Base-by-base conservation (phyloP, 2,797 vertebrate species). In the Tachyglossus aculeatus region DNA sequence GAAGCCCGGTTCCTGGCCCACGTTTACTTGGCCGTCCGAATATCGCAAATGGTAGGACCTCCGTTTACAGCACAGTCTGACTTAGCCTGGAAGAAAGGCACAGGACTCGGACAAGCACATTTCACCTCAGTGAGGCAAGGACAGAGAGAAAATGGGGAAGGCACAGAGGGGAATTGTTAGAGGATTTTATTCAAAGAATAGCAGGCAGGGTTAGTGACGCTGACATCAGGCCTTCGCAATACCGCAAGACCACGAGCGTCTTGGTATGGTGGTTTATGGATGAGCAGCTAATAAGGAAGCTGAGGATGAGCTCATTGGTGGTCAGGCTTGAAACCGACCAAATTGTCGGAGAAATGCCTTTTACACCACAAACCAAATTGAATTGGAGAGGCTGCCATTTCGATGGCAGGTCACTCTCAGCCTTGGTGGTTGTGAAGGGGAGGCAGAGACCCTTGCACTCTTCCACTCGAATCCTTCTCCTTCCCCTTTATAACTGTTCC, bases 1-100 rank as follows among this genome's bases (percentile, higher is more conserved):
- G 63, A 29, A 80, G 32, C 43, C 70, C 51, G 39, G 45, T 72
- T 82, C 80, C 39, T 7, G 77, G 54, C 34, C 25, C 67, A 38
- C 3, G 38, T 33, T 33, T 31, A 27, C 27, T 47, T 51, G 0
- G 44, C 41, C 39, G 51, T 56, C 29, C 62, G 37, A 3, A 10
- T 5, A 56, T 45, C 54, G 11, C 18, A 5, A 47, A 39, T 32
- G 68, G 11, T 27, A 58, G 37, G 59, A 24, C 18, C 71, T 60
- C 67, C 47, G 40, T 21, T 40, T 32, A 24, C 14, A 44, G 11
- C 5, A 4, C 10, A 65, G 44, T 25, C 22, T 59, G 6, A 22
- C 52, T 47, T 9, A 31, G 3, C 36, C 25, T 32, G 24, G 45
- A 55, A 51, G 15, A 14, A 43, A 4, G 29, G 25, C 41, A 80